phyloP scores from a whole-genome alignment of 2,888 invertebrate species.

The Ophion costatus region DNA sequence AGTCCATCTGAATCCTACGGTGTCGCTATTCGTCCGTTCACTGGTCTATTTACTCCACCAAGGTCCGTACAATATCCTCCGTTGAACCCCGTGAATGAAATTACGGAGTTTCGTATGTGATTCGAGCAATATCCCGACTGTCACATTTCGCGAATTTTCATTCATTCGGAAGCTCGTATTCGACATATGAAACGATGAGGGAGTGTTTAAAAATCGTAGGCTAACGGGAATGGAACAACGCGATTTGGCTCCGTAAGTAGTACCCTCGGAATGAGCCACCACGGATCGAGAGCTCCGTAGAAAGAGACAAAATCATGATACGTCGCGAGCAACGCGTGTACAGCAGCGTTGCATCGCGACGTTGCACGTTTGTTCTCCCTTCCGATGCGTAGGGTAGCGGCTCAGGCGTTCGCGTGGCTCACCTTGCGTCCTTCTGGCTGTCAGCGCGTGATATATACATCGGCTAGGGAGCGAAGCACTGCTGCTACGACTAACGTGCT shows the following conservation, averaged over 20 bases:
- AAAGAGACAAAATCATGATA: constrained; percentile 3
- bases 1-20: too few species aligned
- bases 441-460: not conserved
- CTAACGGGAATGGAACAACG: too few species aligned
- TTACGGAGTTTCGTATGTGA: too few species aligned
- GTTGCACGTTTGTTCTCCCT: constrained; percentile 57
- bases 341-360: constrained; percentile 61
- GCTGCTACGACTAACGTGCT: constrained; percentile 35
- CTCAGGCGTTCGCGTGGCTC: not conserved
- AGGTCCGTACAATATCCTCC: too few species aligned
- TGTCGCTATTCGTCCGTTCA: too few species aligned
- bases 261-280: constrained; percentile 15
- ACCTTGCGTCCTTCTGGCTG: constrained; percentile 4
- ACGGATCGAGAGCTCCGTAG: not conserved
- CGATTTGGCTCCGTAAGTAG: constrained; percentile 1
- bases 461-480: constrained; percentile 39
- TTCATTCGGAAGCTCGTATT: too few species aligned
- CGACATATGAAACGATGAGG: too few species aligned
- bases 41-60: too few species aligned
- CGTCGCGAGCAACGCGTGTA: constrained; percentile 13
- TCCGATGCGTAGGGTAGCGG: not conserved
- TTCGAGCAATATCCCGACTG: too few species aligned
- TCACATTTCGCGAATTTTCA: too few species aligned
- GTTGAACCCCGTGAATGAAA: too few species aligned
- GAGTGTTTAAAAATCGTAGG: too few species aligned